A percentile compares a stretch with the other conserved stretches of the same genome.
These are phyloP conservation scores for Sebastolobus altivelis DNA, from an alignment of 2,797 vertebrate species.

Conservation along the genomic window DNA sequence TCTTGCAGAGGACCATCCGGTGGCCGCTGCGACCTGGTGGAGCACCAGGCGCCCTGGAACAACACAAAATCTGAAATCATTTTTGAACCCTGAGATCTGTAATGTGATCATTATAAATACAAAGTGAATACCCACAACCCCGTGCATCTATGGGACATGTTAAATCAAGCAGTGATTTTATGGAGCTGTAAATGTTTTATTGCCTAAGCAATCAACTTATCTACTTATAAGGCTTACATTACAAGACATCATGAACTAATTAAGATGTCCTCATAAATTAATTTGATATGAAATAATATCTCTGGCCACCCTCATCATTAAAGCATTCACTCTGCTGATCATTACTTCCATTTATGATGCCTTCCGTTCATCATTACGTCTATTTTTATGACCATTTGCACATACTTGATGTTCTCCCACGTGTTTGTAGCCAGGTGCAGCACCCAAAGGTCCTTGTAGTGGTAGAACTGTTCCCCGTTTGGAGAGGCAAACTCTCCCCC, in stretches of 20 bases:
- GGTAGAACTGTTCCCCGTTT: constrained; percentile 95
- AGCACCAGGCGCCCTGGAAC: constrained; percentile 88
- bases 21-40: constrained; percentile 96
- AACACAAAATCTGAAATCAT: neutral
- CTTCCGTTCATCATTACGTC: neutral
- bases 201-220: neutral
- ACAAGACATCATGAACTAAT: neutral
- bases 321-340: neutral
- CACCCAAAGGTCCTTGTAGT: constrained; percentile 98
- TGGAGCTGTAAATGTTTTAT: neutral
- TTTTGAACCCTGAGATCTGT: neutral
- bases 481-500: constrained; percentile 97
- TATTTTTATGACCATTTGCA: neutral
- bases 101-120: neutral
- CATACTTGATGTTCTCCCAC: constrained; percentile 97
- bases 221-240: neutral
- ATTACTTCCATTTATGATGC: neutral
- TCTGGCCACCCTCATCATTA: neutral
- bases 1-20: constrained; percentile 93
- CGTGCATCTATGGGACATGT: too few relatives aligned
- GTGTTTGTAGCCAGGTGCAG: constrained; percentile 91
- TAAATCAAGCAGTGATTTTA: neutral
- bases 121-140: neutral
- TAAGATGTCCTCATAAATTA: neutral
- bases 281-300: neutral